Evolutionary conservation across 2,797 vertebrate species (phyloP), one percentile per base, ranked within the genome.

Genomic region (Hylomyscus alleni): DNA sequence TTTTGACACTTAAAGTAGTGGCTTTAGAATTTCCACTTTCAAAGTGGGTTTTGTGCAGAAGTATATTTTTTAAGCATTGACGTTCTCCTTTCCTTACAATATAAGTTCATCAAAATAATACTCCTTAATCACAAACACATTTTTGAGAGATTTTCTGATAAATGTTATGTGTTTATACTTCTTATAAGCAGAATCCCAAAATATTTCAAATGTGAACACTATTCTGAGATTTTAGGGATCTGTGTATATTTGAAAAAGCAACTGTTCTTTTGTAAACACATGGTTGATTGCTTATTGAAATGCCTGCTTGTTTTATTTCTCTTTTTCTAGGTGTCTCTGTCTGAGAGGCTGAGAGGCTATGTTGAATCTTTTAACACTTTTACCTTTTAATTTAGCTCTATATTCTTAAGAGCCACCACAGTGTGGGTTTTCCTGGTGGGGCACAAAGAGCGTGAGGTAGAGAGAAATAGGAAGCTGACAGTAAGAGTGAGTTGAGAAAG

Each of bases 1-100:
- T 62, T 94, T 91, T 87, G 50, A 81, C 22, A 91, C 26, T 44
- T 90, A 91, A 95, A 40, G 83, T 86, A 87, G 65, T 94, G 22
- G 44, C 24, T 3, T 50, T 85, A 50, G 60, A n/a, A 37, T 86
- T 29, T 44, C 19, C 88, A 47, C 50, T 62, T 85, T 89, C 54
- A 89, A 92, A 31, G 6, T 58, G 90, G 12, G 40, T 94, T 69
- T 60, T 78, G 6, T 62, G 17, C 5, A 52, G 31, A 76, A 34
- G 37, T 10, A 6, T 58, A 14, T 65, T 3, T 86, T 96, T 96
- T 90, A 90, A 75, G 56, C 15, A 84, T 54, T 77, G 12, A 87
- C 60, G 3, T 91, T 15, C 13, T 65, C 12, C 34, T 81, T 22
- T 54, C 24, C 82, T 44, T 0, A 26, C 67, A 84, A 82, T 20